Percentiles rank a stretch among this genome's conserved stretches.
These are phyloP conservation scores for Eonycteris spelaea DNA, from an alignment of 2,113 vertebrate species.

Conservation along the genomic window DNA sequence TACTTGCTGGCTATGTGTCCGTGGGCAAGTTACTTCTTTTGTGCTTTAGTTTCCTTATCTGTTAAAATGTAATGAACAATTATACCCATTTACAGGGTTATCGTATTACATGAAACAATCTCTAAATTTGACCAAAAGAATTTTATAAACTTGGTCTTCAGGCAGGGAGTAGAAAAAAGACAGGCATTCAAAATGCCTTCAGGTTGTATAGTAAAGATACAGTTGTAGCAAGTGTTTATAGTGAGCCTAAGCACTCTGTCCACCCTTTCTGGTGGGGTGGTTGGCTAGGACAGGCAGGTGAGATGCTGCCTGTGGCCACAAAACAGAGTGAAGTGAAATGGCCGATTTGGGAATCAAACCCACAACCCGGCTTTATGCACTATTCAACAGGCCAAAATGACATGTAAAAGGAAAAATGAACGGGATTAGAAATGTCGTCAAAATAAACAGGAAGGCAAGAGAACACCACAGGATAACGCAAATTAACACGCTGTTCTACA, in stretches of 20 bases:
- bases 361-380: not conserved
- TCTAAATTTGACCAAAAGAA: not conserved
- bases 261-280: not conserved
- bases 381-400: not conserved
- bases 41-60: conserved; percentile 3
- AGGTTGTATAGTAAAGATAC: not conserved
- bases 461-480: not conserved
- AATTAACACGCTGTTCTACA: not conserved
- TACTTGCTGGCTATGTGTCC: not conserved
- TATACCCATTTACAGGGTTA: not conserved
- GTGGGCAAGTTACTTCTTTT: not conserved
- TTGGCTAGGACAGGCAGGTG: not conserved
- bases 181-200: not conserved
- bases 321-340: not conserved
- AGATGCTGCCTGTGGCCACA: not conserved
- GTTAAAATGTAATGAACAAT: not conserved
- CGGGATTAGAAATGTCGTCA: not conserved
- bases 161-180: not conserved
- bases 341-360: not conserved
- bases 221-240: not conserved
- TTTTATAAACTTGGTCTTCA: not conserved
- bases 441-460: not conserved
- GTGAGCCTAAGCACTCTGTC: not conserved
- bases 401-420: not conserved
- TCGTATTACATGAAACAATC: not conserved